These are phyloP conservation scores for Callorhinus ursinus DNA, from an alignment of 2,113 vertebrate species.

Conservation along the genomic window DNA sequence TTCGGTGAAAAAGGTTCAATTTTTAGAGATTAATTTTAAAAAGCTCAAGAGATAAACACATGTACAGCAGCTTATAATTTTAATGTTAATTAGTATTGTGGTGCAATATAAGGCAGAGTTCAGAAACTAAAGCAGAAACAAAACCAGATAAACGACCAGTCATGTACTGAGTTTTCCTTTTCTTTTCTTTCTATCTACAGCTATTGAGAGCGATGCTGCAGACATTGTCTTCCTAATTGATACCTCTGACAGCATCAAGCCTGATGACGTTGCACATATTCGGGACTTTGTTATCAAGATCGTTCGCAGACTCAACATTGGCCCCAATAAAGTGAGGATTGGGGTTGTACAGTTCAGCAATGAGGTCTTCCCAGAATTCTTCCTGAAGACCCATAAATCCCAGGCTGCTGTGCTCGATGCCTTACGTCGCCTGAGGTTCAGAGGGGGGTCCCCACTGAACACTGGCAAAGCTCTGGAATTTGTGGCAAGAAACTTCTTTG, in stretches of 20 bases:
- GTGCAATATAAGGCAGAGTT: fast-evolving
- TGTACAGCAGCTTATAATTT: fast-evolving
- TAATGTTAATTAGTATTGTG: fast-evolving
- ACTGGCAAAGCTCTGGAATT: constrained; percentile 92
- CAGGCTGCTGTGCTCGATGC: constrained; percentile 87
- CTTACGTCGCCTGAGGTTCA: constrained; percentile 90
- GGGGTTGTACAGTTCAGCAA: constrained; percentile 94
- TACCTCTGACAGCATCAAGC: constrained; percentile 88
- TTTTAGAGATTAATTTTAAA: neutral
- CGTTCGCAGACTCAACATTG: constrained; percentile 90
- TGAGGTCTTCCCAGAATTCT: constrained; percentile 89
- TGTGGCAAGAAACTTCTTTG: constrained; percentile 90
- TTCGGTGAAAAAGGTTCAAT: neutral
- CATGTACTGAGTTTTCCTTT: neutral
- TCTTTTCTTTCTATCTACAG: constrained; percentile 55
- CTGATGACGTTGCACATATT: constrained; percentile 89
- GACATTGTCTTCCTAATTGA: constrained; percentile 97
- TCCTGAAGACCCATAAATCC: constrained; percentile 88
- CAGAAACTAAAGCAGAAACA: neutral
- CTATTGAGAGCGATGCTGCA: constrained; percentile 86
- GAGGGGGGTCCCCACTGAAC: constrained; percentile 89
- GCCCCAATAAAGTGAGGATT: constrained; percentile 90
- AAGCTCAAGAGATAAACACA: neutral
- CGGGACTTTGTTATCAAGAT: constrained; percentile 93
- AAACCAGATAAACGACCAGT: fast-evolving